A percentile compares a stretch with the other conserved stretches of the same genome.
These are phyloP conservation scores for Endotricha flammealis DNA, from an alignment of 2,888 invertebrate genomes.

Conservation along the genomic window DNA sequence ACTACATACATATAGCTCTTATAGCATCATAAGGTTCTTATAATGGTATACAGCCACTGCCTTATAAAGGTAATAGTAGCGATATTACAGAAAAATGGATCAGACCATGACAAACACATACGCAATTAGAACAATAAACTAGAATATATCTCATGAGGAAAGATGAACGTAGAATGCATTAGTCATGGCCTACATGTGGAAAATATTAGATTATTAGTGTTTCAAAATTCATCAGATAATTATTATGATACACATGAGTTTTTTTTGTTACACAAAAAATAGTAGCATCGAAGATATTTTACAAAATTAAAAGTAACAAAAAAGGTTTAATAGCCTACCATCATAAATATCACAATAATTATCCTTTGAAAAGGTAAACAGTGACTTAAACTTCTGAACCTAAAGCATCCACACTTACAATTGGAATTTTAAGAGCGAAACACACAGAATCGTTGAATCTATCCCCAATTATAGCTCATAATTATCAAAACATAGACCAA, in stretches of 20 bases:
- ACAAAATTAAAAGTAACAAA: no score
- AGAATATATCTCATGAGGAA: neutral
- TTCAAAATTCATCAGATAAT: no score
- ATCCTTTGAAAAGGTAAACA: no score
- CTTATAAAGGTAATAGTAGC: no score
- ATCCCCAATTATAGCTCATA: conserved; percentile 39
- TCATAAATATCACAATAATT: no score
- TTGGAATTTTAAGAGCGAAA: conserved; percentile 60
- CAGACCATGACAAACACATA: conserved; percentile 21
- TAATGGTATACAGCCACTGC: no score
- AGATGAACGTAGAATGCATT: conserved; percentile 5
- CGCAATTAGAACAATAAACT: conserved; percentile 18
- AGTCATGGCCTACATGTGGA: conserved; percentile 5
- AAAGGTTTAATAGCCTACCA: no score
- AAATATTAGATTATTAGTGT: no score
- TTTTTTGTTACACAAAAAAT: neutral
- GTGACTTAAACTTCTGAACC: conserved; percentile 63
- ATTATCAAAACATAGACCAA: conserved; percentile 47
- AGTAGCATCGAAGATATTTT: no score
- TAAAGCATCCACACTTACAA: conserved; percentile 57
- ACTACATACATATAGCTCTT: no score
- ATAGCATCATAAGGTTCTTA: no score
- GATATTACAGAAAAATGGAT: neutral
- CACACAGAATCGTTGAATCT: conserved; percentile 53
- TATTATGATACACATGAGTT: no score